Evolutionary conservation across 2,113 vertebrate genomes (phyloP), one percentile per base, ranked within the genome.

Genomic region (Cyprinodon variegatus): DNA sequence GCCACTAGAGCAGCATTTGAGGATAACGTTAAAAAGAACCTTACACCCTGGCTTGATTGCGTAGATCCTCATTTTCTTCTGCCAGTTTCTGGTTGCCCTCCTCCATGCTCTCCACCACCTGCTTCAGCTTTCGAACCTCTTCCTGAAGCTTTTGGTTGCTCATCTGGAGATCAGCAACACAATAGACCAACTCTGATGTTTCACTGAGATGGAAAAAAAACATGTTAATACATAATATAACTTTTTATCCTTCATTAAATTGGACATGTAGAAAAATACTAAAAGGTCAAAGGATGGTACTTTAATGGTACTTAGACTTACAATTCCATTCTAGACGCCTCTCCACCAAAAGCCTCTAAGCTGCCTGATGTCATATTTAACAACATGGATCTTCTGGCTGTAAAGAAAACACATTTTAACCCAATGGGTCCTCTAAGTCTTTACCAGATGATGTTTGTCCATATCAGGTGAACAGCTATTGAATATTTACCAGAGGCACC

Each of bases 131-230:
- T 46, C 3, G 86, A 15, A 96, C 95, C 86, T 98, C 96, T n/a
- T 97, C 94, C 78, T 95, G 94, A 14, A 98, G 91, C 48, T 96
- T 97, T 61, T 95, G 95, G 81, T 96, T 97, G 81, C 91, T 96
- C 90, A 96, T 95, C 88, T 96, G 95, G 63, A 97, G 93, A 77
- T 98, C 96, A 1, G 95, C 93, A 15, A 96, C 81, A 1, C 93
- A 96, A 48, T 90, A 92, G 29, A 98, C 95, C 86, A 98, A 84
- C 74, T 96, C 96, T 1, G 96, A 96, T 0, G 94, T 94, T 85
- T 97, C 97, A 72, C 97, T 99, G 89, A 72, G 53, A 50, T 36
- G 14, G 62, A 45, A 62, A 74, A 61, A 7, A 53, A 11, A 50
- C 3, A 65, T 0, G 50, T 20, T 37, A 14, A 39, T 3, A 8